These are phyloP conservation scores for Helleia helle DNA, from an alignment of 2,888 invertebrate species.

Conservation along the genomic window DNA sequence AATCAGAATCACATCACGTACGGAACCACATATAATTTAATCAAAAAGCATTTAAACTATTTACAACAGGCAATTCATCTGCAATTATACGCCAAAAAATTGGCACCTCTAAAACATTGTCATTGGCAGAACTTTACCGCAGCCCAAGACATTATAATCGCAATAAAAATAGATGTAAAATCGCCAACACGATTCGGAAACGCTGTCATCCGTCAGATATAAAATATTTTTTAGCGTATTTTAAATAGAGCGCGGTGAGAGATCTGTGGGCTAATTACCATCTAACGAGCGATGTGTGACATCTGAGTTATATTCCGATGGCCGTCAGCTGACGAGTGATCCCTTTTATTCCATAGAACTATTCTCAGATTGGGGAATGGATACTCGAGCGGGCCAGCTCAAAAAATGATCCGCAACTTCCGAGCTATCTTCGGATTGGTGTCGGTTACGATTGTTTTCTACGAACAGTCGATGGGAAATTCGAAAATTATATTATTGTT, in stretches of 20 bases:
- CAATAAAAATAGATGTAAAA: slow-evolving; percentile 16
- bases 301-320: slow-evolving; percentile 64
- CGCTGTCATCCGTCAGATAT: slow-evolving; percentile 33
- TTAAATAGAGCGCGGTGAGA: slow-evolving; percentile 58
- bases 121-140: too few species aligned
- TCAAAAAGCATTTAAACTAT: too few species aligned
- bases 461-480: neutral
- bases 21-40: too few species aligned
- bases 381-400: slow-evolving; percentile 61
- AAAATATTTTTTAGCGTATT: slow-evolving; percentile 47
- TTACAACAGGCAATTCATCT: slow-evolving; percentile 5
- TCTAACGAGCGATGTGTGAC: slow-evolving; percentile 56
- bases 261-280: slow-evolving; percentile 68
- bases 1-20: too few species aligned
- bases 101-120: neutral
- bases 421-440: slow-evolving; percentile 53
- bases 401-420: slow-evolving; percentile 55
- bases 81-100: neutral
- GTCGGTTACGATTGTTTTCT: slow-evolving; percentile 36
- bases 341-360: slow-evolving; percentile 66
- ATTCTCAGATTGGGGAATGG: slow-evolving; percentile 65
- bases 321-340: slow-evolving; percentile 51
- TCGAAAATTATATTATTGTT: neutral
- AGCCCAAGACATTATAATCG: too few species aligned
- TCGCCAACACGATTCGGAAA: slow-evolving; percentile 26